These are phyloP conservation scores for Pelmatolapia mariae DNA, from an alignment of 2,113 vertebrate genomes.

Conservation along the genomic window DNA sequence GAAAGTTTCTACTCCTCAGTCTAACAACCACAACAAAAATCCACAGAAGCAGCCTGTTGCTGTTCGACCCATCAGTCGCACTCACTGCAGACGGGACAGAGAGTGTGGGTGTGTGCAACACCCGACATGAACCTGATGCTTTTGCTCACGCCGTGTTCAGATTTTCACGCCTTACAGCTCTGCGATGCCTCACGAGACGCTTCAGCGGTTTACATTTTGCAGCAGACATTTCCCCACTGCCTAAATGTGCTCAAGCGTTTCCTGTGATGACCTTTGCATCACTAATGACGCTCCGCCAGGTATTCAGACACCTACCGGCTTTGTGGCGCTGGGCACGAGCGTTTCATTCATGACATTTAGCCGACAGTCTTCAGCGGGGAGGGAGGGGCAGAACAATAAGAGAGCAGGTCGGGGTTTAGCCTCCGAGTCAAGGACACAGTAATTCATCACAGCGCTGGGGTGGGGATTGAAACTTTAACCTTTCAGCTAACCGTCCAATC, in stretches of 20 bases:
- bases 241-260: background rate
- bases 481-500: background rate
- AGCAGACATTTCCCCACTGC: background rate
- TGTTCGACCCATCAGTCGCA: background rate
- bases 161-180: background rate
- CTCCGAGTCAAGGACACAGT: background rate
- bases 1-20: background rate
- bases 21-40: background rate
- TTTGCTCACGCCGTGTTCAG: background rate
- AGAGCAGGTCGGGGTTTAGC: background rate
- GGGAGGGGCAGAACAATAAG: background rate
- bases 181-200: background rate
- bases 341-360: slow-evolving; percentile 18
- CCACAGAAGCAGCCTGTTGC: background rate
- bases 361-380: background rate
- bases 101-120: background rate
- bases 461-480: background rate
- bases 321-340: background rate
- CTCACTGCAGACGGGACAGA: background rate
- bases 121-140: background rate
- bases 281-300: background rate
- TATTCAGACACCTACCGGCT: background rate
- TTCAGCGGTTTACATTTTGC: background rate
- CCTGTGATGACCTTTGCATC: background rate
- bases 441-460: background rate